Percentiles rank a stretch among this genome's conserved stretches.
Conservation (phyloP, 2,797 vertebrate genomes). For the Ctenochaetus hawaiiensis region DNA sequence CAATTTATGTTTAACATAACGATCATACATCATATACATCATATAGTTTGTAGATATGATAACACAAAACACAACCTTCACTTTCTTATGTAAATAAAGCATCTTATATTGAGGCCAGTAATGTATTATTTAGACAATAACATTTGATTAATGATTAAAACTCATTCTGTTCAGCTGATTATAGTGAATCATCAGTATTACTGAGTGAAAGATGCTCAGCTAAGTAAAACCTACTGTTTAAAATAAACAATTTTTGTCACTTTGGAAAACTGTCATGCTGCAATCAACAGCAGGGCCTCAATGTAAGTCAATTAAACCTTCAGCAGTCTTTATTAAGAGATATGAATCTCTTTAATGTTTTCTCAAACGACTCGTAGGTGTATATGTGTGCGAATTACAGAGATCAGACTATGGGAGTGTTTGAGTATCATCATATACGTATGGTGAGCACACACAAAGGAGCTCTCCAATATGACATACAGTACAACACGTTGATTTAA, state of each 20-base stretch:
- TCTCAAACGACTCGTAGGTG: constrained; percentile 39
- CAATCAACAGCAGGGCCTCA: too few relatives aligned
- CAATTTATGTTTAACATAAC: too few relatives aligned
- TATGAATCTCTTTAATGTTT: constrained; percentile 57
- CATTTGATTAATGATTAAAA: neutral
- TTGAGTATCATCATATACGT: constrained; percentile 67
- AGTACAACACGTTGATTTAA: constrained; percentile 80
- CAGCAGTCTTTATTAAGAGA: constrained; percentile 60
- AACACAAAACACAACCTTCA: too few relatives aligned
- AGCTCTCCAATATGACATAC: constrained; percentile 47
- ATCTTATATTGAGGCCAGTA: neutral
- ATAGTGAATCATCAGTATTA: neutral
- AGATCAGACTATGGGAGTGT: constrained; percentile 30
- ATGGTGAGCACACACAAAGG: constrained; percentile 68
- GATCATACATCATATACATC: too few relatives aligned
- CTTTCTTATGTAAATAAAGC: neutral
- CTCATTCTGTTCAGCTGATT: neutral
- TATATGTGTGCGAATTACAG: constrained; percentile 34
- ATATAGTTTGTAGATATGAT: too few relatives aligned
- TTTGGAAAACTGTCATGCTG: too few relatives aligned
- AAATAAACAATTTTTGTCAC: too few relatives aligned
- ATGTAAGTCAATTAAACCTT: constrained; percentile 38
- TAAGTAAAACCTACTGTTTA: too few relatives aligned
- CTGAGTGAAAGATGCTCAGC: too few relatives aligned
- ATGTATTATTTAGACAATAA: neutral